A percentile compares a stretch with the other conserved stretches of the same genome.
Conservation (phyloP, 2,888 invertebrate species). For the Rhagonycha lutea region DNA sequence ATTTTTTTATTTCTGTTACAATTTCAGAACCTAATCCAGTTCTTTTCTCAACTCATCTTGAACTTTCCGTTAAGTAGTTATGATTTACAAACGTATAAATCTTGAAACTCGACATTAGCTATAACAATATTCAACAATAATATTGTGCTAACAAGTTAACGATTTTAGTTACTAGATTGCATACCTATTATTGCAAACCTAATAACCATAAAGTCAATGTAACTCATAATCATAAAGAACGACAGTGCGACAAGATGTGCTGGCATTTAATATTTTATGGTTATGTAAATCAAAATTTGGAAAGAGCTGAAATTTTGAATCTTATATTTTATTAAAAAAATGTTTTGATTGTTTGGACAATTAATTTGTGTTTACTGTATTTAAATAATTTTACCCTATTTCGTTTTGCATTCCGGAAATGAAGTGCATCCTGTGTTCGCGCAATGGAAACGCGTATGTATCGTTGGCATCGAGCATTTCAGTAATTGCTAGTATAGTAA, state of each 20-base stretch:
- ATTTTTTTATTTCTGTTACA: too few relatives aligned
- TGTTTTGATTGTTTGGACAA: not conserved
- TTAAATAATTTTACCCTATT: conserved; percentile 22
- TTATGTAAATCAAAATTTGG: not conserved
- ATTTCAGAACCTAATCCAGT: too few relatives aligned
- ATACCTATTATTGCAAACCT: not conserved
- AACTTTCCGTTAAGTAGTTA: not conserved
- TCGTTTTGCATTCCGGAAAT: conserved; percentile 19
- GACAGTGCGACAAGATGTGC: not conserved
- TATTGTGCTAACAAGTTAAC: not conserved
- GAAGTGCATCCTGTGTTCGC: conserved; percentile 26
- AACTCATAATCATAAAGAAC: not conserved
- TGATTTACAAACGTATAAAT: not conserved
- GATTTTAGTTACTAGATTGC: not conserved
- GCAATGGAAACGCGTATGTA: conserved; percentile 24
- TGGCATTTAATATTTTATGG: not conserved
- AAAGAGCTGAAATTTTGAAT: not conserved
- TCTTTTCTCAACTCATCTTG: not conserved
- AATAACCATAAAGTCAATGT: not conserved
- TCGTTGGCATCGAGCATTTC: conserved; percentile 40
- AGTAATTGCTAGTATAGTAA: conserved; percentile 53
- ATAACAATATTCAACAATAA: not conserved
- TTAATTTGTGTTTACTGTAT: conserved; percentile 3
- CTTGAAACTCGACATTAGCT: not conserved
- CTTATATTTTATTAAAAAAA: not conserved